Evolutionary conservation across 2,888 invertebrate genomes (phyloP).

Genomic region (Baronia brevicornis): DNA sequence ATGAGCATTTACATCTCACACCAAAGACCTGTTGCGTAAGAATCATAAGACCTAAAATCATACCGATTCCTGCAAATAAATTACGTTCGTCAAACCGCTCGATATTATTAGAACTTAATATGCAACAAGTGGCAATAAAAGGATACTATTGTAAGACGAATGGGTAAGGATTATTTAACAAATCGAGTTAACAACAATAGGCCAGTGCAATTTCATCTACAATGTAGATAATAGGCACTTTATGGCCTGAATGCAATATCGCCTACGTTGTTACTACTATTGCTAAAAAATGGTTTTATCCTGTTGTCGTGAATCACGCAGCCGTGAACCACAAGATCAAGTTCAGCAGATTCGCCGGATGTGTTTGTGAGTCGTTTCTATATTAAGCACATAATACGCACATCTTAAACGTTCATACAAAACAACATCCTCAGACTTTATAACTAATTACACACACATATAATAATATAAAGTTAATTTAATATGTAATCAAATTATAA

Average conservation of each 20-base stretch:
- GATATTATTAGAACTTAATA: constrained; percentile 13
- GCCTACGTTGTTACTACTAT: constrained; percentile 9
- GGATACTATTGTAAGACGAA: constrained; percentile 6
- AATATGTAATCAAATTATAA: no score
- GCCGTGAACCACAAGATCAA: constrained; percentile 9
- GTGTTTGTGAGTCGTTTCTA: constrained; percentile 4
- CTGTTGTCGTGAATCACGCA: constrained; percentile 13
- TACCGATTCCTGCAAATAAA: constrained; percentile 27
- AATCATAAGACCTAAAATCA: constrained; percentile 40
- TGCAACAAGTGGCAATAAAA: neutral
- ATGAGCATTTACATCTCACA: constrained; percentile 37
- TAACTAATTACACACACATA: no score
- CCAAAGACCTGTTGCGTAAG: constrained; percentile 35
- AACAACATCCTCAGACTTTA: no score
- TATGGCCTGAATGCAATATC: constrained; percentile 12
- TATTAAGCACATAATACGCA: constrained; percentile 10
- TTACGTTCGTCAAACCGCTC: constrained; percentile 29
- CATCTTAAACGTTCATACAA: constrained; percentile 4
- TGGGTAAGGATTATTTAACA: constrained; percentile 5
- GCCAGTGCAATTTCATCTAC: constrained; percentile 12
- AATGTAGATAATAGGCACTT: constrained; percentile 14
- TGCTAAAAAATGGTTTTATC: constrained; percentile 14
- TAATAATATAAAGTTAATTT: no score
- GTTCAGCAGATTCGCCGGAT: constrained; percentile 9
- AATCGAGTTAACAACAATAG: constrained; percentile 14